Evolutionary conservation across 2,888 invertebrate genomes (phyloP).

Genomic region (Orchesella flavescens): DNA sequence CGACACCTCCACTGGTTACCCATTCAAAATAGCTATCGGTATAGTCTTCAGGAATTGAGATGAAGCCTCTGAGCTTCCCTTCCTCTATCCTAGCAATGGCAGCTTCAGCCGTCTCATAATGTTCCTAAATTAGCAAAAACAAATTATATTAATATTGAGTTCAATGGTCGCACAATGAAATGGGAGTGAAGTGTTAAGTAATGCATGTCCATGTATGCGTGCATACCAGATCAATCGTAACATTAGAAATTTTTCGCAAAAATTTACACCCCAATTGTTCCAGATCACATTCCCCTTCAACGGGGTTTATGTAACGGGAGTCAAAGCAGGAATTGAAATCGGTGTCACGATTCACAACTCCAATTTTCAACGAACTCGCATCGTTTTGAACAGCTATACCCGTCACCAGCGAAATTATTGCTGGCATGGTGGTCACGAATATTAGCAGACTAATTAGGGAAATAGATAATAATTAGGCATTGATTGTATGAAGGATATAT

Average conservation of each 20-base stretch:
- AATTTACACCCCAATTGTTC: background rate
- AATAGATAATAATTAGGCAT: no score
- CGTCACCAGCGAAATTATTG: background rate
- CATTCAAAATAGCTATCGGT: background rate
- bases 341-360: background rate
- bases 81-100: background rate
- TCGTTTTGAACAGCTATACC: background rate
- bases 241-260: background rate
- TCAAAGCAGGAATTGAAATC: background rate
- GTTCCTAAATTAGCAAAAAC: background rate
- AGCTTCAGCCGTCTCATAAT: background rate
- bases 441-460: background rate
- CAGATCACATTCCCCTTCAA: background rate
- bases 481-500: no score
- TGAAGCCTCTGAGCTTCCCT: background rate
- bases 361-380: background rate
- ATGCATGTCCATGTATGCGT: no score
- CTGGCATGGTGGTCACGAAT: background rate
- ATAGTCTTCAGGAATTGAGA: background rate
- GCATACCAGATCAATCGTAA: background rate
- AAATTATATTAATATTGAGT: no score
- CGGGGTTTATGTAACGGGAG: background rate
- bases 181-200: no score
- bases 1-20: background rate
- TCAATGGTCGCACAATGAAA: no score